Base-by-base conservation (phyloP, 2,888 invertebrate species). In the Tetanocera ferruginea region DNA sequence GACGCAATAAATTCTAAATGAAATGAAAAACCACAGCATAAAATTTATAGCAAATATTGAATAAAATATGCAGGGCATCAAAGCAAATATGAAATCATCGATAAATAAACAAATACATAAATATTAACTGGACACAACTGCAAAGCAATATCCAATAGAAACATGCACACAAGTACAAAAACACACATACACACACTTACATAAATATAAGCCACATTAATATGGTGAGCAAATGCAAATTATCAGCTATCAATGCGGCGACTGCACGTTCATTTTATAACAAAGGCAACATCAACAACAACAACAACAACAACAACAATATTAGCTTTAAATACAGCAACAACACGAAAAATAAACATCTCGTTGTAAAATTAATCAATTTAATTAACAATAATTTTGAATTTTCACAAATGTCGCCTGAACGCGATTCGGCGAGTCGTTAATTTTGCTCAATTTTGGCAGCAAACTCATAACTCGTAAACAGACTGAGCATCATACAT, bases 41-140 rank as follows among this genome's bases (percentile, higher is more conserved):
- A 52, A 31, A 71, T 55, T 43, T 51, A 28, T 17, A 25, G 25
- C 52, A 69, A 69, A 69, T 51, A 69, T 49, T 49, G 37, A 19
- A 34, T 55, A 55, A 71, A 71, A 71, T 71, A 71, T 71, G 52
- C 55, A 52, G 31, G 17, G 55, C 71, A 71, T 55, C 71, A 71
- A 71, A 55, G 71, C 19, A 71, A 71, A 71, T 34, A 71, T 71
- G 52, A 34, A 55, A 71, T 67, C 67, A 43, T 43, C 67, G 23
- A 67, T 67, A 67, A 43, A 67, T 64, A 67, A 37, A 43, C 19
- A 43, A 43, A 67, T 19, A 43, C 19, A 67, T 67, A 67, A 67
- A 67, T 60, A 60, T 60, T 60, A 60, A 60, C 60, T 19, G 60
- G 60, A 19, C 28, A 60, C 25, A 1, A 11, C n/a, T n/a, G 11